Percentiles rank a stretch among this genome's conserved stretches.
Conservation (phyloP, 2,888 invertebrate genomes). For the Holacanthella duospinosa region DNA sequence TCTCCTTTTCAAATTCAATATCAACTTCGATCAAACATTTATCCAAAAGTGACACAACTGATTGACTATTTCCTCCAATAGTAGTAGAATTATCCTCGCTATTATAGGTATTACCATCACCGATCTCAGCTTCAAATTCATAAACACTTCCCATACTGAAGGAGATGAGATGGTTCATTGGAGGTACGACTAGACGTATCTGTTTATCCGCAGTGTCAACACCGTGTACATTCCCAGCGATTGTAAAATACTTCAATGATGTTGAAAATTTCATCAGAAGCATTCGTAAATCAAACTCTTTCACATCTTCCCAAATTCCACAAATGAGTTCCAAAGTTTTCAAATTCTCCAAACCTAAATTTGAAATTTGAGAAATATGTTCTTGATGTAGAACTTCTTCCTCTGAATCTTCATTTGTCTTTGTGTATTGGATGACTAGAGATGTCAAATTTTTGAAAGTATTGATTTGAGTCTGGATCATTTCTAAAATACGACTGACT, state of each 20-base stretch:
- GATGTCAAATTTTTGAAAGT: neutral
- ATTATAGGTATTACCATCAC: neutral
- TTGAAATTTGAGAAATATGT: neutral
- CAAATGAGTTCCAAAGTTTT: neutral
- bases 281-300: neutral
- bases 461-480: neutral
- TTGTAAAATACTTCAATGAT: neutral
- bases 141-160: constrained; percentile 1
- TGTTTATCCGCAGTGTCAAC: neutral
- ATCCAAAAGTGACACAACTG: neutral
- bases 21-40: neutral
- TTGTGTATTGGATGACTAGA: neutral
- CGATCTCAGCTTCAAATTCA: neutral
- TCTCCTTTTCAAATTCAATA: neutral
- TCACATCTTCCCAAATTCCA: neutral
- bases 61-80: neutral
- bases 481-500: neutral
- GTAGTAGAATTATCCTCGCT: neutral
- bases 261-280: neutral
- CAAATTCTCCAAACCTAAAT: neutral
- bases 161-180: neutral
- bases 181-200: neutral
- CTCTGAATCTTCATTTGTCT: neutral
- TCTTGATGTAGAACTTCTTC: neutral
- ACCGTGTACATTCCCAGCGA: neutral